Percentiles rank a stretch among this genome's conserved stretches.
Conservation (phyloP, 2,113 vertebrate species). For the Sturnira hondurensis region DNA sequence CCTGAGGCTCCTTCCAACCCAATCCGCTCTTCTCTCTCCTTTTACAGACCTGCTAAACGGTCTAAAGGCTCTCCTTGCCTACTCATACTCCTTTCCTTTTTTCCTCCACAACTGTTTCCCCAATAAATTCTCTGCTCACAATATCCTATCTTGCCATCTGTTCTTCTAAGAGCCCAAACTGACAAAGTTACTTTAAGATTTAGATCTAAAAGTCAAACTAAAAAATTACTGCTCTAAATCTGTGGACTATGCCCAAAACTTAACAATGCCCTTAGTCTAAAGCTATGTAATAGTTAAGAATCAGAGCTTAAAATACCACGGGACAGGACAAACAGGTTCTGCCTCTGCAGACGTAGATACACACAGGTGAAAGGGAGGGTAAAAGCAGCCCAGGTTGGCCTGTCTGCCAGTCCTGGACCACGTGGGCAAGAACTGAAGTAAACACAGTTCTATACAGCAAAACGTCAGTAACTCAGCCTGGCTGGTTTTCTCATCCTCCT, state of each 20-base stretch:
- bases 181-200: background rate
- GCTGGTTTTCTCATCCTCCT: background rate
- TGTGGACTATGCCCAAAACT: background rate
- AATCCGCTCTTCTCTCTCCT: background rate
- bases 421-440: fast-evolving
- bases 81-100: fast-evolving
- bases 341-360: background rate
- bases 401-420: background rate
- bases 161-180: background rate
- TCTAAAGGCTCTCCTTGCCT: background rate
- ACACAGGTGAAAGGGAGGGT: background rate
- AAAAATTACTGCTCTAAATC: background rate
- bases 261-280: background rate
- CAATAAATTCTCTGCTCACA: background rate
- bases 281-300: background rate
- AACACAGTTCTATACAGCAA: background rate
- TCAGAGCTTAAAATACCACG: background rate
- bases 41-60: background rate
- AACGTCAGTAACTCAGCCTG: background rate
- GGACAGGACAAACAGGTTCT: background rate
- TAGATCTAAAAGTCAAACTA: background rate
- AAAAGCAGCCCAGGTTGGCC: background rate
- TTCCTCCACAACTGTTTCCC: background rate
- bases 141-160: background rate
- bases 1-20: background rate